A percentile compares a stretch with the other conserved stretches of the same genome.
Evolutionary conservation across 2,888 invertebrate species (phyloP).

Genomic region (Zootermopsis nevadensis): DNA sequence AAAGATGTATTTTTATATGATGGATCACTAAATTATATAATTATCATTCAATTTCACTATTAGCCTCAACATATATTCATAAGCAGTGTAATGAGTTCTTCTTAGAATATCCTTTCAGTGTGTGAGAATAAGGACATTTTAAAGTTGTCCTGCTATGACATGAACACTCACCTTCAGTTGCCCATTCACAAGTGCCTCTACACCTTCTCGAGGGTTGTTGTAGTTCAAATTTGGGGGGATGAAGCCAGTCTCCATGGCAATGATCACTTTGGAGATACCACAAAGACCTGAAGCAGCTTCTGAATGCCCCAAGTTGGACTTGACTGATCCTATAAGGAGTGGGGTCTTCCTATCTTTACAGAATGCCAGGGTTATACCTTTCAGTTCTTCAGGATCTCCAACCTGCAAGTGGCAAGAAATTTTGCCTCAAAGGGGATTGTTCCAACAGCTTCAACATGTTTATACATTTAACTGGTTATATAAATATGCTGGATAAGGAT

Average conservation of each 20-base stretch:
- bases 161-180: constrained; percentile 52
- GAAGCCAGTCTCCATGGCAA: constrained; percentile 66
- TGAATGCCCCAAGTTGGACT: constrained; percentile 94
- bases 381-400: constrained; percentile 74
- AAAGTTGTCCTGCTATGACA: too few relatives aligned
- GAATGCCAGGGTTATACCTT: constrained; percentile 70
- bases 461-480: too few relatives aligned
- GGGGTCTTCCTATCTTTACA: constrained; percentile 68
- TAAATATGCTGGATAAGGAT: too few relatives aligned
- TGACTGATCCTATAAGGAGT: constrained; percentile 83
- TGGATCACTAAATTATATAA: too few relatives aligned
- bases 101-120: too few relatives aligned
- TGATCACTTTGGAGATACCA: constrained; percentile 69
- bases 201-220: constrained; percentile 59
- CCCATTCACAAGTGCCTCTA: constrained; percentile 65
- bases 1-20: too few relatives aligned
- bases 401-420: constrained; percentile 55
- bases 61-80: too few relatives aligned
- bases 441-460: too few relatives aligned
- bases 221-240: constrained; percentile 70
- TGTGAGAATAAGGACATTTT: too few relatives aligned
- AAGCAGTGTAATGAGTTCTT: too few relatives aligned
- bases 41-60: too few relatives aligned
- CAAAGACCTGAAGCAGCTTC: constrained; percentile 85
- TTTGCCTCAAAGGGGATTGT: too few relatives aligned